Percentiles rank a stretch among this genome's conserved stretches.
Conservation (phyloP, 2,888 invertebrate genomes). For the Nezara viridula region DNA sequence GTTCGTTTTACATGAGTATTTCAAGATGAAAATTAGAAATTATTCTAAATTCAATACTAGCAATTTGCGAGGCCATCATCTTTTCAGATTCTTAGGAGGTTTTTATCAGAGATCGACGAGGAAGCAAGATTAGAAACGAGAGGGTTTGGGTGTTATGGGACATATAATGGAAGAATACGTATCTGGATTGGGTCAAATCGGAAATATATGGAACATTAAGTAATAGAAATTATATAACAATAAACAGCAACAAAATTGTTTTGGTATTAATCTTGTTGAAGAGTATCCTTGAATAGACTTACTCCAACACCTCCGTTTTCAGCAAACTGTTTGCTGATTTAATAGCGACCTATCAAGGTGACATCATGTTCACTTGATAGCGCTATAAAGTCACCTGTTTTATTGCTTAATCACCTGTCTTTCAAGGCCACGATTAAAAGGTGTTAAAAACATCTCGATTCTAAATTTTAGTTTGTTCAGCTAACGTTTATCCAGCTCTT, state of each 20-base stretch:
- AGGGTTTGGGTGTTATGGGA: no score
- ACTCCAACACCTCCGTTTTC: not conserved
- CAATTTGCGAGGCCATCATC: no score
- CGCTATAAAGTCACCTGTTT: not conserved
- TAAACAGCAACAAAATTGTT: not conserved
- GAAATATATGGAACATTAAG: no score
- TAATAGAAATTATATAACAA: not conserved
- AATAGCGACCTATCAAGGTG: not conserved
- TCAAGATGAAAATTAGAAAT: no score
- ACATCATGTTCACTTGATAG: not conserved
- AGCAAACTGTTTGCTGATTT: not conserved
- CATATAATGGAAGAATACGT: no score
- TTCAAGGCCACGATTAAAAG: not conserved
- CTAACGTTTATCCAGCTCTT: not conserved
- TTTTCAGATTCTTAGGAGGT: no score
- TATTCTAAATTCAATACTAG: no score
- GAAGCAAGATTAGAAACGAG: no score
- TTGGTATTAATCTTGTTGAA: not conserved
- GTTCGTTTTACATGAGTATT: no score
- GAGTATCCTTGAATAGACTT: no score
- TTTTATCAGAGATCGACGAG: no score
- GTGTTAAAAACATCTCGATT: not conserved
- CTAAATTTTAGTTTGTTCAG: not conserved
- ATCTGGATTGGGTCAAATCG: no score
- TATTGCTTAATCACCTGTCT: not conserved